phyloP scores from a whole-genome alignment of 2,888 invertebrate species.

The Sinopyrophorus schimmeli region DNA sequence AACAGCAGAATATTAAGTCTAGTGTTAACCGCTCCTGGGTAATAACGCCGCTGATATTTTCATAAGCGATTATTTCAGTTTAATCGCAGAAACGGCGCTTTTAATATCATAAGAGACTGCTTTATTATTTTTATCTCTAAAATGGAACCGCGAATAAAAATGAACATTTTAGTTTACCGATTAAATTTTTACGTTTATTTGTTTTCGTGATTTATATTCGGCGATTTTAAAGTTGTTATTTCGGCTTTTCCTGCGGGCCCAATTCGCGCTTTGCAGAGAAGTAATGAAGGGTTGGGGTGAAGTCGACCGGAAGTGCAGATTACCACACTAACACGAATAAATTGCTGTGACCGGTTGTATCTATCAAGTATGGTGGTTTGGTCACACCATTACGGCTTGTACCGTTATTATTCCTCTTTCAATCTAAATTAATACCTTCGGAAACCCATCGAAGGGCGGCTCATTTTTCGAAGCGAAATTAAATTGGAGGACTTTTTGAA shows the following conservation, averaged over 20 bases:
- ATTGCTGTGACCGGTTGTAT: slow-evolving; percentile 45
- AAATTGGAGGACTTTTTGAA: no score
- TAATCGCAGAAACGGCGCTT: slow-evolving; percentile 50
- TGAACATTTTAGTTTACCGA: slow-evolving; percentile 45
- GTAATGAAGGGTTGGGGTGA: slow-evolving; percentile 36
- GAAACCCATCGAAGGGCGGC: neutral
- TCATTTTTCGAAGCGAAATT: no score
- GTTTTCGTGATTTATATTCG: slow-evolving; percentile 27
- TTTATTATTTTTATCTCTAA: slow-evolving; percentile 52
- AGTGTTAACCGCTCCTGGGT: slow-evolving; percentile 44
- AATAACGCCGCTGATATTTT: slow-evolving; percentile 51
- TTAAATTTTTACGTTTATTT: slow-evolving; percentile 44
- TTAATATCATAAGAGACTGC: slow-evolving; percentile 52
- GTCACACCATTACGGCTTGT: slow-evolving; percentile 15
- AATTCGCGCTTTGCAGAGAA: slow-evolving; percentile 20
- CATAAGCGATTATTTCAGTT: slow-evolving; percentile 52
- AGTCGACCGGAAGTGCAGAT: slow-evolving; percentile 52
- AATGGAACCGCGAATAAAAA: slow-evolving; percentile 45
- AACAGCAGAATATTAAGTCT: slow-evolving; percentile 41
- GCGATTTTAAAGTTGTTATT: slow-evolving; percentile 25
- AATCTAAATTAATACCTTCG: slow-evolving; percentile 11
- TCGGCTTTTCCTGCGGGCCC: slow-evolving; percentile 20
- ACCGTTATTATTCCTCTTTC: slow-evolving; percentile 18
- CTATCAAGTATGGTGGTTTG: slow-evolving; percentile 41
- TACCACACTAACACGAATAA: slow-evolving; percentile 50